phyloP scores from a whole-genome alignment of 2,888 invertebrate genomes.

The Antitype chi region DNA sequence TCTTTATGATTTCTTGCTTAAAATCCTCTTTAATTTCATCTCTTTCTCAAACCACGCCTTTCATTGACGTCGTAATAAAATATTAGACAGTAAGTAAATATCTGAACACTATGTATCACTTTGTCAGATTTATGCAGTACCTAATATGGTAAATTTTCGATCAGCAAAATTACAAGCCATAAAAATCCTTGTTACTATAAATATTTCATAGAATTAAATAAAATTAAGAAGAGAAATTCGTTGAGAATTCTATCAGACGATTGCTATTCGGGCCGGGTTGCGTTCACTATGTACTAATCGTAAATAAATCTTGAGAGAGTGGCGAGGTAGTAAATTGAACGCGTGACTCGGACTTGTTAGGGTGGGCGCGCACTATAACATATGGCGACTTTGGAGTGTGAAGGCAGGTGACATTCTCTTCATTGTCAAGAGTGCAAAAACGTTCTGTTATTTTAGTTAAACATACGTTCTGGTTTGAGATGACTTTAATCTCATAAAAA shows the following conservation, averaged over 20 bases:
- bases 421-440: neutral
- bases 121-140: neutral
- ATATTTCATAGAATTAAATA: constrained; percentile 62
- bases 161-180: constrained; percentile 22
- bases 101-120: neutral
- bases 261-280: constrained; percentile 75
- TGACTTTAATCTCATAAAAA: too few relatives aligned
- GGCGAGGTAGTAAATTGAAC: constrained; percentile 76
- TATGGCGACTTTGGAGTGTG: constrained; percentile 22
- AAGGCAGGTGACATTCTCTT: neutral
- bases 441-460: constrained; percentile 82
- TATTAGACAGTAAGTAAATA: neutral
- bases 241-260: constrained; percentile 67
- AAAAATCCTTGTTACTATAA: constrained; percentile 48
- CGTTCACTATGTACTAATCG: constrained; percentile 77
- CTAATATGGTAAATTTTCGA: neutral
- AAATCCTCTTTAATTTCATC: neutral
- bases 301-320: constrained; percentile 79
- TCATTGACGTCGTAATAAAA: neutral
- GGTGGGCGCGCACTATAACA: constrained; percentile 41
- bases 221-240: constrained; percentile 62
- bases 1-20: neutral
- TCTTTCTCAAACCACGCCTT: neutral
- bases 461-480: neutral
- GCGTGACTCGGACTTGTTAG: constrained; percentile 71